Evolutionary conservation across 2,113 vertebrate species (phyloP).

Genomic region (Triplophysa dalaica): DNA sequence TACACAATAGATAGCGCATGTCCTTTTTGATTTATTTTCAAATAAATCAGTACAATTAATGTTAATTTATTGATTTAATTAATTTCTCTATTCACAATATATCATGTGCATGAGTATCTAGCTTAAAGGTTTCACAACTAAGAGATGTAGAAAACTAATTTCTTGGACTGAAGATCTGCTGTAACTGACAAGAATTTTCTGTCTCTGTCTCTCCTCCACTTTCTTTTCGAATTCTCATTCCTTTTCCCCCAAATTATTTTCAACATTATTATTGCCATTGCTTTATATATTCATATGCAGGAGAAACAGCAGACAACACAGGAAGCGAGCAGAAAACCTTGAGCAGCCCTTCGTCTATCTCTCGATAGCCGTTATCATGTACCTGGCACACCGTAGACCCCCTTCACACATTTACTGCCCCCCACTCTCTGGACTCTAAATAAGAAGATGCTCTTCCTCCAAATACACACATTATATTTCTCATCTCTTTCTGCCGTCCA

Average conservation of each 20-base stretch:
- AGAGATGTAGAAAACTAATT: constrained; percentile 2
- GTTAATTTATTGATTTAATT: background rate
- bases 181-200: constrained; percentile 42
- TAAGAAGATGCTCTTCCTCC: constrained; percentile 14
- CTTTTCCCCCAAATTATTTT: constrained; percentile 18
- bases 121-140: background rate
- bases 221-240: constrained; percentile 22
- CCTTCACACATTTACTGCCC: constrained; percentile 13
- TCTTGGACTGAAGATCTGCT: background rate
- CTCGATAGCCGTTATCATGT: constrained; percentile 49
- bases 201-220: constrained; percentile 47
- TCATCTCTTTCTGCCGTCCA: constrained; percentile 18
- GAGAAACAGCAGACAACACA: constrained; percentile 44
- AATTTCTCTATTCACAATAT: background rate
- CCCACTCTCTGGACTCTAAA: constrained; percentile 24
- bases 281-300: constrained; percentile 52
- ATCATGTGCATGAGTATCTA: background rate
- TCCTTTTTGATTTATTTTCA: background rate
- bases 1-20: background rate
- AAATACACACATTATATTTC: constrained; percentile 11
- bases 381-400: background rate
- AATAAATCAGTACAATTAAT: background rate
- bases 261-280: constrained; percentile 20
- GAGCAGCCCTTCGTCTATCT: constrained; percentile 55
- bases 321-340: constrained; percentile 49